Evolutionary conservation across 2,888 invertebrate species (phyloP).

Genomic region (Nomada ruficornis): DNA sequence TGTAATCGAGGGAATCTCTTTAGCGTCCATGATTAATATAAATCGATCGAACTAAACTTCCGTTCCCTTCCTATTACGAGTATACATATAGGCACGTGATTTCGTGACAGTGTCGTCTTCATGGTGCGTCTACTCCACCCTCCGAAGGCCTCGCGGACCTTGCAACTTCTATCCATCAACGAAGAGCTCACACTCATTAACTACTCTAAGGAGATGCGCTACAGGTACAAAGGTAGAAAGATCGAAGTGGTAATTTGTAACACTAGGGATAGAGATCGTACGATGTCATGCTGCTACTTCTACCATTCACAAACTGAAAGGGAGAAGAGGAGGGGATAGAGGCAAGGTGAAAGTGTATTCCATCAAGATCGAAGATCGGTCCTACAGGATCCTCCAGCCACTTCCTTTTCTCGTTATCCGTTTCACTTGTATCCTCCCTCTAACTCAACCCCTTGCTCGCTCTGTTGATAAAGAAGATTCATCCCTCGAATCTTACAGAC

Average conservation of each 20-base stretch:
- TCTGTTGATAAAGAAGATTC: no score
- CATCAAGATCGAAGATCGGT: conserved; percentile 25
- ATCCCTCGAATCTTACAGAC: no score
- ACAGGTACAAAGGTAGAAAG: conserved; percentile 56
- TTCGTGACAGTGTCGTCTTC: conserved; percentile 23
- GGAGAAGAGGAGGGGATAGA: conserved; percentile 44
- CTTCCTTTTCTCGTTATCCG: conserved; percentile 25
- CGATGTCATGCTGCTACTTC: conserved; percentile 70
- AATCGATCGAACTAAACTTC: background rate
- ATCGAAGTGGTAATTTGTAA: conserved; percentile 59
- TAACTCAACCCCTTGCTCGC: no score
- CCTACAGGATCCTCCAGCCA: conserved; percentile 49
- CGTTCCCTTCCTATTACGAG: background rate
- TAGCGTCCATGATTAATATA: background rate
- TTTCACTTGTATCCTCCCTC: background rate
- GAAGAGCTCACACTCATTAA: conserved; percentile 36
- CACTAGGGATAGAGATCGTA: conserved; percentile 59
- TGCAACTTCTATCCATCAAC: conserved; percentile 2
- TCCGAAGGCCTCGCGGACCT: conserved; percentile 1
- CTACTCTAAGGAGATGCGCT: conserved; percentile 57
- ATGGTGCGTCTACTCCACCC: conserved; percentile 17
- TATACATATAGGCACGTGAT: conserved; percentile 7
- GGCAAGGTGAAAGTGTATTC: conserved; percentile 39
- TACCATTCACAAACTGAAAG: conserved; percentile 66
- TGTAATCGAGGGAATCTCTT: conserved; percentile 13